phyloP scores from a whole-genome alignment of 2,888 invertebrate genomes.

The Heliconius cydno region DNA sequence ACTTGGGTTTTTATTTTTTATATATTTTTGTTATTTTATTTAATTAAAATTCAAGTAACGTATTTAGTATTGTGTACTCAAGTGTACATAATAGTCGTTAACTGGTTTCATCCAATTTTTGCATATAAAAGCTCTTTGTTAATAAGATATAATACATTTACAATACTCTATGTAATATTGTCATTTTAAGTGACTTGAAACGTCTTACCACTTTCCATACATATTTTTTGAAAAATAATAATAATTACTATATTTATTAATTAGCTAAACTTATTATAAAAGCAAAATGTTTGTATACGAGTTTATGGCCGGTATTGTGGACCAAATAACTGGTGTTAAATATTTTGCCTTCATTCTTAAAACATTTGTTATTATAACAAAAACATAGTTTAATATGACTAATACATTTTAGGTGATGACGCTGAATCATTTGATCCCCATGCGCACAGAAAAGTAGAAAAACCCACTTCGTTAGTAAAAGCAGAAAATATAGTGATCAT shows the following conservation, averaged over 20 bases:
- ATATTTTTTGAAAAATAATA: neutral
- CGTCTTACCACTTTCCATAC: neutral
- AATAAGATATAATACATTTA: neutral
- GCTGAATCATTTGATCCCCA: slow-evolving; percentile 86
- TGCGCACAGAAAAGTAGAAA: slow-evolving; percentile 84
- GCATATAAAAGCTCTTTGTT: neutral
- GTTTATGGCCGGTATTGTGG: slow-evolving; percentile 60
- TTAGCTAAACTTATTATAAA: neutral
- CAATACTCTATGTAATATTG: slow-evolving; percentile 5
- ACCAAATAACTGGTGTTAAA: slow-evolving; percentile 55
- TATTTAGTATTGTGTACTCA: too few species aligned
- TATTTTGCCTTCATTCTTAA: neutral
- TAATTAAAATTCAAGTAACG: too few species aligned
- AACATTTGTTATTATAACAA: neutral
- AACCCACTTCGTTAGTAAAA: slow-evolving; percentile 88
- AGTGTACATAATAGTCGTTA: too few species aligned
- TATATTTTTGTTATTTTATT: too few species aligned
- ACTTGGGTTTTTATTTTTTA: too few species aligned
- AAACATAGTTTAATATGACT: neutral
- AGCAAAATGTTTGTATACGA: slow-evolving; percentile 59
- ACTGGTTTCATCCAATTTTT: neutral
- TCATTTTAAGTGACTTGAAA: slow-evolving; percentile 5
- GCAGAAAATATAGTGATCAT: neutral
- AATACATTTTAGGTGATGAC: slow-evolving; percentile 50
- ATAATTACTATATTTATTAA: neutral